Evolutionary conservation across 2,113 vertebrate species (phyloP).

Genomic region (Nycticorax nycticorax): DNA sequence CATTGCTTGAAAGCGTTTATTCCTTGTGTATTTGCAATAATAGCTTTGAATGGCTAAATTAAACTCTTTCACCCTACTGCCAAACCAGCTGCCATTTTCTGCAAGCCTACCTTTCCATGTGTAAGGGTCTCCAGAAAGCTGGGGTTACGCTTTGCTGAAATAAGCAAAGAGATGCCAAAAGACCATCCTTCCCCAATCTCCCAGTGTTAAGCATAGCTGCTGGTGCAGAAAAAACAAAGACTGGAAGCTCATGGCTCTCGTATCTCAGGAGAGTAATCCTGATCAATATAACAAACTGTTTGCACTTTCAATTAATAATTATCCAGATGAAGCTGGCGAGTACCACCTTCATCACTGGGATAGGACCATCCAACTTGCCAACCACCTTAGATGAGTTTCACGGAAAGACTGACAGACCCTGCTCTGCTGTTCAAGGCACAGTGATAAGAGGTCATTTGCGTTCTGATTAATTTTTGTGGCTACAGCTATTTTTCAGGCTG

Average conservation of each 20-base stretch:
- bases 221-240: not conserved
- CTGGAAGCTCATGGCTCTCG: not conserved
- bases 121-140: not conserved
- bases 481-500: not conserved
- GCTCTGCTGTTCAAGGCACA: not conserved
- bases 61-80: not conserved
- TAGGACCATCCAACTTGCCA: not conserved
- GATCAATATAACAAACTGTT: not conserved
- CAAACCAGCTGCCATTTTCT: not conserved
- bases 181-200: not conserved
- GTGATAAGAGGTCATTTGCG: not conserved
- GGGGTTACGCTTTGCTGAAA: not conserved
- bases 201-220: not conserved
- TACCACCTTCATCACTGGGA: not conserved
- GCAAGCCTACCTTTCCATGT: not conserved
- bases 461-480: not conserved
- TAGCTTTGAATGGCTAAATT: not conserved
- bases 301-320: not conserved
- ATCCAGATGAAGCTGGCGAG: not conserved
- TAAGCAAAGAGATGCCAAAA: not conserved
- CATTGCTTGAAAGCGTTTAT: not conserved
- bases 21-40: not conserved
- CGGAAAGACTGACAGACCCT: not conserved
- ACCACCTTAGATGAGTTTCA: not conserved
- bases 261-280: not conserved